Evolutionary conservation across 2,113 vertebrate species (phyloP).

Genomic region (Andinoacara biseriatus): DNA sequence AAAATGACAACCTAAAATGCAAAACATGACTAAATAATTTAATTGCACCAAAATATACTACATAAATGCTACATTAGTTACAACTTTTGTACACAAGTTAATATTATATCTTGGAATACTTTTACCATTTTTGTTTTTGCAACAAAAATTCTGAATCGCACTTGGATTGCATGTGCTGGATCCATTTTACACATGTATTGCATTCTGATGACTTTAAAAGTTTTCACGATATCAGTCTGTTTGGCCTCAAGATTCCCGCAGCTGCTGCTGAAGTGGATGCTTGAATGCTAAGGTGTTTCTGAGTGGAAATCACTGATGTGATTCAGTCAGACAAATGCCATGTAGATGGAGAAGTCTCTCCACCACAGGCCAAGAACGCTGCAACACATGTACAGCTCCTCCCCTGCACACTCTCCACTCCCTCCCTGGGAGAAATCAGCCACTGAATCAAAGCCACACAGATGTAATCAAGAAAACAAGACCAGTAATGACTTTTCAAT

Average conservation of each 20-base stretch:
- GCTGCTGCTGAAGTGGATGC: conserved; percentile 7
- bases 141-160: neutral
- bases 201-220: neutral
- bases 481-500: conserved; percentile 87
- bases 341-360: conserved; percentile 60
- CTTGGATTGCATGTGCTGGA: neutral
- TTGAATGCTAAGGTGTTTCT: conserved; percentile 20
- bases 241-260: neutral
- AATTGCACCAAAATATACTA: too few relatives aligned
- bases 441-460: conserved; percentile 82
- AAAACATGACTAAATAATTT: too few relatives aligned
- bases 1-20: too few relatives aligned
- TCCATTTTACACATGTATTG: neutral
- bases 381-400: conserved; percentile 76
- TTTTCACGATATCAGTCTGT: conserved; percentile 14
- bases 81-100: too few relatives aligned
- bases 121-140: neutral
- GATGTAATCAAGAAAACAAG: conserved; percentile 82
- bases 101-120: too few relatives aligned
- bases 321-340: conserved; percentile 82
- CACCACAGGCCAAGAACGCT: conserved; percentile 71
- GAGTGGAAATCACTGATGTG: conserved; percentile 69
- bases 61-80: too few relatives aligned
- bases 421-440: conserved; percentile 76
- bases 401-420: conserved; percentile 72